These are phyloP conservation scores for Poecile montanus DNA, from an alignment of 2,797 vertebrate species.

Conservation along the genomic window DNA sequence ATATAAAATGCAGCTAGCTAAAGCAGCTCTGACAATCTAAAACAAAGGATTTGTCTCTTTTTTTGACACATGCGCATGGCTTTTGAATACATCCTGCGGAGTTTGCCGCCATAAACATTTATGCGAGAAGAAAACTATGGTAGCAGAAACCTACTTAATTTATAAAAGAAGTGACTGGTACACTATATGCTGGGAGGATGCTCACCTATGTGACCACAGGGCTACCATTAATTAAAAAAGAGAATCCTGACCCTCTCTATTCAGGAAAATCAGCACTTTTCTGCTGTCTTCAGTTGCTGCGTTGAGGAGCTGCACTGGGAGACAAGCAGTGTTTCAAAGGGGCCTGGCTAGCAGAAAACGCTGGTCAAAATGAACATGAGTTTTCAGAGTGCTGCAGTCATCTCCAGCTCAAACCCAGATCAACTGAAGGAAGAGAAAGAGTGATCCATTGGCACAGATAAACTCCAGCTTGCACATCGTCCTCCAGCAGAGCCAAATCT, in stretches of 20 bases:
- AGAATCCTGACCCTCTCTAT: not conserved
- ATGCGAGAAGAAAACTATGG: not conserved
- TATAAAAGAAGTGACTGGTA: not conserved
- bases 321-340: not conserved
- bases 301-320: fast-evolving
- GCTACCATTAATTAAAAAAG: not conserved
- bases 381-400: not conserved
- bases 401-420: not conserved
- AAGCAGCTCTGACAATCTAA: not conserved
- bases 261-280: not conserved
- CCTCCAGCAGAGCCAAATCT: not conserved
- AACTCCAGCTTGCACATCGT: fast-evolving
- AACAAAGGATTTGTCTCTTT: not conserved
- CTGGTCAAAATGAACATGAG: not conserved
- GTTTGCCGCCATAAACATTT: not conserved
- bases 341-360: not conserved
- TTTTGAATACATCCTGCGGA: not conserved
- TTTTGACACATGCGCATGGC: not conserved
- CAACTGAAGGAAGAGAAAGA: not conserved
- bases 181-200: fast-evolving
- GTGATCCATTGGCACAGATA: not conserved
- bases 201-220: fast-evolving
- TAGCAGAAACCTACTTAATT: not conserved
- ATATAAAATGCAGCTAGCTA: not conserved
- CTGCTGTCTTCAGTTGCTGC: fast-evolving